Conservation (phyloP, 1,140 invertebrate species). For the Diuraphis noxia region DNA sequence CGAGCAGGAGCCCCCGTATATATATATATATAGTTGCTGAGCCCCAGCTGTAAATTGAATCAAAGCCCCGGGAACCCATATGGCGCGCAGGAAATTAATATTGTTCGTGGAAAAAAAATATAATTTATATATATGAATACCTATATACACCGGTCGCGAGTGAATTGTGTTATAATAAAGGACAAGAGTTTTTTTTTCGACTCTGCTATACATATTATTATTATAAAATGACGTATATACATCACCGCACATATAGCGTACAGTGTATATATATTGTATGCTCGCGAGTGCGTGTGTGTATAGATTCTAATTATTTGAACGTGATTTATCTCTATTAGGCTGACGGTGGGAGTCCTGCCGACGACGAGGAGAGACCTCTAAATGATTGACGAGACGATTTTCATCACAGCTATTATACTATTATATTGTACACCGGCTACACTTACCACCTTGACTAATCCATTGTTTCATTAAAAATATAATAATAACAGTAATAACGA, state of each 20-base stretch:
- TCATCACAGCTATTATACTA: slow-evolving; percentile 7
- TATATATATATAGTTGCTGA: no score
- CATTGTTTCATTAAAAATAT: slow-evolving; percentile 35
- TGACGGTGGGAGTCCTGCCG: slow-evolving; percentile 8
- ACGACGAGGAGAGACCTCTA: background rate
- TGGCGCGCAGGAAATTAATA: slow-evolving; percentile 53
- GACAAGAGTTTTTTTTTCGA: slow-evolving; percentile 5
- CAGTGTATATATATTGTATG: background rate
- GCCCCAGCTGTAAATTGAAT: slow-evolving; percentile 51
- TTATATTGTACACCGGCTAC: background rate
- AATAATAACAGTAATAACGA: background rate
- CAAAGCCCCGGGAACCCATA: slow-evolving; percentile 50
- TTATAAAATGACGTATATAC: no score
- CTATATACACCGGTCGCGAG: slow-evolving; percentile 8
- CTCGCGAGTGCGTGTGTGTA: background rate
- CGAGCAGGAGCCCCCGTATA: slow-evolving; percentile 23
- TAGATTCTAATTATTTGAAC: slow-evolving; percentile 40
- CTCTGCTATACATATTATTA: no score
- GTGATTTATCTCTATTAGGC: slow-evolving; percentile 47
- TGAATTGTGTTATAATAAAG: slow-evolving; percentile 43
- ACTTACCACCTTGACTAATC: slow-evolving; percentile 17
- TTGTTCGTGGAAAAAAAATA: slow-evolving; percentile 29
- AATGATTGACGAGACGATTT: slow-evolving; percentile 49
- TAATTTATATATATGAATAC: background rate
- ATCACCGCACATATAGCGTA: no score